These are phyloP conservation scores for Andrena trimmerana DNA, from an alignment of 2,888 invertebrate species.

Conservation along the genomic window DNA sequence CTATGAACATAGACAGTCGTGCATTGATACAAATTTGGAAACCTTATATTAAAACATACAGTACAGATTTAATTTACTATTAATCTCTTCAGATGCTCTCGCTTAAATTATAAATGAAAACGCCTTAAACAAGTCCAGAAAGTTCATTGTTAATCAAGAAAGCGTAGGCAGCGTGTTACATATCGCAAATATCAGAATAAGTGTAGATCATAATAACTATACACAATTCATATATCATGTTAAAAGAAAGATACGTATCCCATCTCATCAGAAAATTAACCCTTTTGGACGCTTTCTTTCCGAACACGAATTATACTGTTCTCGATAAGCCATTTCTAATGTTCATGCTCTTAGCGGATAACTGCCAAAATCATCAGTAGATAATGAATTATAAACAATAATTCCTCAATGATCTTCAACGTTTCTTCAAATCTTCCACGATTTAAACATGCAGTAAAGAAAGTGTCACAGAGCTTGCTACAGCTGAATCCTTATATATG, in stretches of 20 bases:
- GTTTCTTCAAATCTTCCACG: slow-evolving; percentile 6
- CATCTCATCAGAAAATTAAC: neutral
- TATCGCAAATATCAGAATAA: slow-evolving; percentile 68
- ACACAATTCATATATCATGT: slow-evolving; percentile 31
- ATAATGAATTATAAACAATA: neutral
- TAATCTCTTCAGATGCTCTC: slow-evolving; percentile 20
- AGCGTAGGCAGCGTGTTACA: slow-evolving; percentile 51
- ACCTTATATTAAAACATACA: neutral
- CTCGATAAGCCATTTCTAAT: neutral
- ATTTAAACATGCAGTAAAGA: neutral
- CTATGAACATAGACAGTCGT: neutral
- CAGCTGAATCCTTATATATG: neutral
- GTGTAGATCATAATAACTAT: slow-evolving; percentile 60
- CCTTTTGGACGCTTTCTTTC: slow-evolving; percentile 9
- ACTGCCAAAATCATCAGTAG: slow-evolving; percentile 13
- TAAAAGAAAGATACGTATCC: neutral
- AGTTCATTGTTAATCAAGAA: slow-evolving; percentile 27
- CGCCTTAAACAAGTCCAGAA: slow-evolving; percentile 35
- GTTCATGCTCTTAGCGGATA: slow-evolving; percentile 6
- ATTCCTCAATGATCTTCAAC: neutral
- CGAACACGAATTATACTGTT: neutral
- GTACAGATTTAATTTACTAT: slow-evolving; percentile 10
- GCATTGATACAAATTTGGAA: neutral
- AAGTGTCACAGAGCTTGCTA: neutral
- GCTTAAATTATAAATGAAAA: slow-evolving; percentile 42